These are phyloP conservation scores for Radopholus similis DNA, from an alignment of 1,140 invertebrate genomes.

Conservation along the genomic window DNA sequence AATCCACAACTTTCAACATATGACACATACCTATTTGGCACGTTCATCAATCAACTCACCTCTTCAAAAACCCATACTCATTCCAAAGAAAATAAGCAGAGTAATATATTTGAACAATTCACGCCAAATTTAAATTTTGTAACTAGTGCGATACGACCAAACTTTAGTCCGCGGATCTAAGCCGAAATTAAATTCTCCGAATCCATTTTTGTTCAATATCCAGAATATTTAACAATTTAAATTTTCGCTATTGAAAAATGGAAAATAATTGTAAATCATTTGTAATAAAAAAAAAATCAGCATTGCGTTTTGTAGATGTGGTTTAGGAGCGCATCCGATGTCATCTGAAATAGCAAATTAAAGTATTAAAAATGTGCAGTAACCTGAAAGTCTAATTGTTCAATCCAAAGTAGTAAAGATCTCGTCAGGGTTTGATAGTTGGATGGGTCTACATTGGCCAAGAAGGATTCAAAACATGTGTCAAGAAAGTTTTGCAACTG, in stretches of 20 bases:
- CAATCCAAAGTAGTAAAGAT: slow-evolving; percentile 40
- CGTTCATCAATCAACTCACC: too few species aligned
- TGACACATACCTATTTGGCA: too few species aligned
- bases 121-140: too few species aligned
- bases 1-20: too few species aligned
- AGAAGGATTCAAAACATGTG: slow-evolving; percentile 49
- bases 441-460: slow-evolving; percentile 34
- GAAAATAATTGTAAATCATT: not conserved
- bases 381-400: slow-evolving; percentile 35
- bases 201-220: too few species aligned
- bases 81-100: too few species aligned
- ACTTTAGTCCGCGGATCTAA: too few species aligned
- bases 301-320: slow-evolving; percentile 15
- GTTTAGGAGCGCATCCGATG: slow-evolving; percentile 14
- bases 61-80: too few species aligned
- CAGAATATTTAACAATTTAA: not conserved
- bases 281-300: not conserved
- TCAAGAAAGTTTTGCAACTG: slow-evolving; percentile 54
- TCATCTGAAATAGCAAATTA: slow-evolving; percentile 15
- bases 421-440: slow-evolving; percentile 49
- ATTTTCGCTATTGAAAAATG: not conserved
- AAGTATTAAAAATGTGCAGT: not conserved
- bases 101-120: too few species aligned
- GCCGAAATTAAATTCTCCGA: too few species aligned
- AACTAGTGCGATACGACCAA: too few species aligned